phyloP scores from a whole-genome alignment of 2,113 vertebrate species.

The Aleadryas rufinucha region DNA sequence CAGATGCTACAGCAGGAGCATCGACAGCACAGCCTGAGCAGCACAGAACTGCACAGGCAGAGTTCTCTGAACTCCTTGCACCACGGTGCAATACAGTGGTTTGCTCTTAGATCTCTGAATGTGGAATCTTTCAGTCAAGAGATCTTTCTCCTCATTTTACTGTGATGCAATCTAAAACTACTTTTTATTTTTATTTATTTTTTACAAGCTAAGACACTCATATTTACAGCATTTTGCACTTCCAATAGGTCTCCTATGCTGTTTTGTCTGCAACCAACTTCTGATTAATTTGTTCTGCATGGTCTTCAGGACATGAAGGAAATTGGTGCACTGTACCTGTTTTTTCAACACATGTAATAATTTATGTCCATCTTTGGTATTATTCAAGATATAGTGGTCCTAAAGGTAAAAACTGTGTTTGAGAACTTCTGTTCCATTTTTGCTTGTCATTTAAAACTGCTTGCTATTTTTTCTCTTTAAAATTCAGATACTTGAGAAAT shows the following conservation, averaged over 20 bases:
- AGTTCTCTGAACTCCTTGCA: neutral
- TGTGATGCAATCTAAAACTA: neutral
- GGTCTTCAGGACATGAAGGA: neutral
- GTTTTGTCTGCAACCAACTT: neutral
- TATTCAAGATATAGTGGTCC: neutral
- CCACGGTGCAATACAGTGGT: fast-evolving
- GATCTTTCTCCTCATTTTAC: neutral
- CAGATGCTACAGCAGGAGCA: neutral
- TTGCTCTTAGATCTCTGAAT: neutral
- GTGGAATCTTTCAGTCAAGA: neutral
- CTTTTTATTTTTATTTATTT: neutral
- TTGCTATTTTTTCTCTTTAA: neutral
- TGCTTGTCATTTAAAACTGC: neutral
- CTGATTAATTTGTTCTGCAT: neutral
- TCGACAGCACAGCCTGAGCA: fast-evolving
- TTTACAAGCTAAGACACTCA: neutral
- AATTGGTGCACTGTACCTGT: neutral
- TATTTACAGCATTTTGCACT: neutral
- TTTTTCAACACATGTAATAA: neutral
- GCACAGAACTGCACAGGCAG: neutral
- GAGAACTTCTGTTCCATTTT: neutral
- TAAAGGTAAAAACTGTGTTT: neutral
- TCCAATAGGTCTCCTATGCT: neutral
- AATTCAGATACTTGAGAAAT: neutral
- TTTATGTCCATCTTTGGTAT: neutral